A percentile compares a stretch with the other conserved stretches of the same genome.
These are phyloP conservation scores for Sinocyclocheilus grahami DNA, from an alignment of 2,113 vertebrate species.

Conservation along the genomic window DNA sequence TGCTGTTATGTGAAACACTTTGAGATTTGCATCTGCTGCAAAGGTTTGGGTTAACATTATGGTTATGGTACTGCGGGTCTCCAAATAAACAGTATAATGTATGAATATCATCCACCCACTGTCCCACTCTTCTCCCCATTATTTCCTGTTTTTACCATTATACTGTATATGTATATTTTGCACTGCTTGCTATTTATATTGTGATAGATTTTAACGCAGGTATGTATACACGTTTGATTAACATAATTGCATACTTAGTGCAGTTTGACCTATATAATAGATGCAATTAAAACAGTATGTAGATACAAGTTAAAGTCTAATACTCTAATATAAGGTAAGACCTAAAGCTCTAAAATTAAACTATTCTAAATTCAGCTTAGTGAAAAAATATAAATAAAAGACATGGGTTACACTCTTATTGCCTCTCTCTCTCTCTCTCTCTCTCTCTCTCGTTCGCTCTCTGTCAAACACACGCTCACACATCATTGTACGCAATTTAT, in stretches of 20 bases:
- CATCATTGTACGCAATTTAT: not conserved
- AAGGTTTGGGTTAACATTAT: no score
- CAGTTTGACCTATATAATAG: not conserved
- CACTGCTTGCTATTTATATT: no score
- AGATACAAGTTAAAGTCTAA: not conserved
- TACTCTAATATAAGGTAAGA: not conserved
- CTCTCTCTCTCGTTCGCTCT: not conserved
- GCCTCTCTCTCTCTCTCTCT: not conserved
- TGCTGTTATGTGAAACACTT: no score
- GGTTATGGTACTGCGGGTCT: no score
- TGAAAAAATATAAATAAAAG: no score
- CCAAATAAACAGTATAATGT: no score
- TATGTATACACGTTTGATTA: not conserved
- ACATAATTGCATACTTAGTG: not conserved
- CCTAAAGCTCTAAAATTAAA: not conserved
- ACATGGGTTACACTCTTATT: not conserved
- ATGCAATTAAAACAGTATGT: no score
- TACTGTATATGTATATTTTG: not conserved
- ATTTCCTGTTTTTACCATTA: not conserved
- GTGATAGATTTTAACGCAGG: no score
- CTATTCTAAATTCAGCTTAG: no score
- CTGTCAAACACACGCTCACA: conserved; percentile 13
- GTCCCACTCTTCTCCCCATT: no score
- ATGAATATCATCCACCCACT: no score
- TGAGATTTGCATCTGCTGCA: no score